Conservation (phyloP, 1,140 invertebrate genomes). For the Cepaea nemoralis region DNA sequence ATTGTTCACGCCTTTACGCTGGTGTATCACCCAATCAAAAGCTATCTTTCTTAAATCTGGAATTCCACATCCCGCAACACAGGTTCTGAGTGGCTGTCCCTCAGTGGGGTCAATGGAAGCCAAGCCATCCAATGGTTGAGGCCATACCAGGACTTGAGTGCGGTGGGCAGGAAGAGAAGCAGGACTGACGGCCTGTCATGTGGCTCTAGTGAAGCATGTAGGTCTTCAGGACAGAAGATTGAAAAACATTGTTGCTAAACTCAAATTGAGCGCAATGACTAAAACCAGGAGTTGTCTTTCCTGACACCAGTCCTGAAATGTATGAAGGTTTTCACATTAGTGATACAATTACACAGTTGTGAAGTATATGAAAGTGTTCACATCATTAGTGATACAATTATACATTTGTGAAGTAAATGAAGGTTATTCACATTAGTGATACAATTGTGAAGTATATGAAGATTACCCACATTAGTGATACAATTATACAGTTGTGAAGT, state of each 20-base stretch:
- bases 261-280: constrained; percentile 95
- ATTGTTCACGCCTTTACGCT: not conserved
- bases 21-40: not conserved
- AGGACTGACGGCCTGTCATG: constrained; percentile 38
- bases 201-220: constrained; percentile 6
- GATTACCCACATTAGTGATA: too few relatives aligned
- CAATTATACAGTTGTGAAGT: too few relatives aligned
- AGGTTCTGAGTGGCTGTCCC: constrained; percentile 23
- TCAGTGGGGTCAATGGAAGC: constrained; percentile 12
- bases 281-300: constrained; percentile 95
- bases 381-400: too few relatives aligned
- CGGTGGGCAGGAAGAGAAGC: constrained; percentile 28
- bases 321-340: too few relatives aligned
- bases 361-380: too few relatives aligned
- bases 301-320: constrained; percentile 96
- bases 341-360: too few relatives aligned
- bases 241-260: constrained; percentile 96
- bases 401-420: too few relatives aligned
- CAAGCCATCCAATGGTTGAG: constrained; percentile 14
- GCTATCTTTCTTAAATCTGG: not conserved
- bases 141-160: constrained; percentile 18
- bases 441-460: too few relatives aligned
- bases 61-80: not conserved
- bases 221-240: constrained; percentile 78
- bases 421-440: too few relatives aligned